These are phyloP conservation scores for Myiagra hebetior DNA, from an alignment of 2,113 vertebrate species.

Conservation along the genomic window DNA sequence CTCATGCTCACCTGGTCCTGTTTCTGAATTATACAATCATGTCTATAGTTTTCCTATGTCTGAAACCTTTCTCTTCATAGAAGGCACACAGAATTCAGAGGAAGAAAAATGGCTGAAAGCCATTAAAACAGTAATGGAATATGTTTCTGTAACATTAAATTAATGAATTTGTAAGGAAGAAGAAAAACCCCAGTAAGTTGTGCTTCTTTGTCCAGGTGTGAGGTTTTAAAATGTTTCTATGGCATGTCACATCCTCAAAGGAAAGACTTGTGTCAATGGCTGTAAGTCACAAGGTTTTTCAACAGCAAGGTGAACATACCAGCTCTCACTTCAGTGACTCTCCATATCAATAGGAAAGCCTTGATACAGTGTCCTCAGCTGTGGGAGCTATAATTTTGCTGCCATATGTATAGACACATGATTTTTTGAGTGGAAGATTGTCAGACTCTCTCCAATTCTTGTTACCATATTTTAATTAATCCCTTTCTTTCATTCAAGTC, in stretches of 20 bases:
- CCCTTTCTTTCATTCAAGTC: background rate
- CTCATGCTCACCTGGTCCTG: background rate
- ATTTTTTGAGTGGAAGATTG: background rate
- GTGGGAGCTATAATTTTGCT: background rate
- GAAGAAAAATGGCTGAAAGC: background rate
- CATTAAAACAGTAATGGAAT: background rate
- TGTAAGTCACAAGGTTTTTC: background rate
- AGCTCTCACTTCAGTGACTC: background rate
- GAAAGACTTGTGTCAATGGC: background rate
- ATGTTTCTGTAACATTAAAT: background rate
- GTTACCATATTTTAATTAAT: background rate
- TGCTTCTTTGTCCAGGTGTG: background rate
- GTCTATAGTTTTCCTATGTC: background rate
- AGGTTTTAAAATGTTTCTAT: background rate
- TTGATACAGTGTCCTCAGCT: background rate
- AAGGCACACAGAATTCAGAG: background rate
- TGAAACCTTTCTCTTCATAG: background rate
- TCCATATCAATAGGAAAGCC: background rate
- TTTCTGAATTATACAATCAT: background rate
- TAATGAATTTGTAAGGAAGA: background rate
- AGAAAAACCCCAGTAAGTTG: background rate
- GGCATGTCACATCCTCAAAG: background rate
- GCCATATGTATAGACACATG: background rate
- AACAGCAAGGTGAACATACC: background rate
- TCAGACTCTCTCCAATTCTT: background rate